phyloP scores from a whole-genome alignment of 2,888 invertebrate genomes.

The Scrobipalpa atriplicella region DNA sequence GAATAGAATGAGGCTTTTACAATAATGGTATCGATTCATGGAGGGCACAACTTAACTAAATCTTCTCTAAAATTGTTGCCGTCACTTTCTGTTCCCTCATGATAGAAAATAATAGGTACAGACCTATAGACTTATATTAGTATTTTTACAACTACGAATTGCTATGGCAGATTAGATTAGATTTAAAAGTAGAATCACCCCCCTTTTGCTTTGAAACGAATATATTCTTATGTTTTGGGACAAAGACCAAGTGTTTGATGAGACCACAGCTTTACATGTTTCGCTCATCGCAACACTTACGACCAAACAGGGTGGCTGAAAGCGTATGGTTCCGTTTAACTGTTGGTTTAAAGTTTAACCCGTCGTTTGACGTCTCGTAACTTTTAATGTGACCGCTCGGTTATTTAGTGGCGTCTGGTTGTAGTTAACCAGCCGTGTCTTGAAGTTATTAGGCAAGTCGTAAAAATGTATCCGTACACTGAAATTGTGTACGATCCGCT shows the following conservation, averaged over 20 bases:
- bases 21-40: too few species aligned
- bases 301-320: background rate
- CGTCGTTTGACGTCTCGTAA: slow-evolving; percentile 47
- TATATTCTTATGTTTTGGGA: background rate
- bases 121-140: too few species aligned
- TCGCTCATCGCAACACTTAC: slow-evolving; percentile 1
- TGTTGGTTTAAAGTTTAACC: slow-evolving; percentile 49
- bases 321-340: slow-evolving; percentile 14
- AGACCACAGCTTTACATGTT: background rate
- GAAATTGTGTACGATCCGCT: too few species aligned
- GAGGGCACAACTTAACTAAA: too few species aligned
- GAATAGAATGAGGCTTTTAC: too few species aligned
- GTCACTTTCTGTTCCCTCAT: too few species aligned
- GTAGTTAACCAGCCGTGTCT: slow-evolving; percentile 14
- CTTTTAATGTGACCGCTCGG: slow-evolving; percentile 17
- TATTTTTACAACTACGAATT: too few species aligned
- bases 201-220: too few species aligned
- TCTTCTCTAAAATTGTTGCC: too few species aligned
- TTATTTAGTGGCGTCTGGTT: slow-evolving; percentile 12
- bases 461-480: background rate
- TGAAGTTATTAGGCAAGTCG: slow-evolving; percentile 10
- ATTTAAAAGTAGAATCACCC: too few species aligned
- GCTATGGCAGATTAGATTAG: too few species aligned
- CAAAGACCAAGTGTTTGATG: background rate
- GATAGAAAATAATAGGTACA: too few species aligned